Evolutionary conservation across 2,797 vertebrate genomes (phyloP), one percentile per base, ranked within the genome.

Genomic region (Discoglossus pictus): DNA sequence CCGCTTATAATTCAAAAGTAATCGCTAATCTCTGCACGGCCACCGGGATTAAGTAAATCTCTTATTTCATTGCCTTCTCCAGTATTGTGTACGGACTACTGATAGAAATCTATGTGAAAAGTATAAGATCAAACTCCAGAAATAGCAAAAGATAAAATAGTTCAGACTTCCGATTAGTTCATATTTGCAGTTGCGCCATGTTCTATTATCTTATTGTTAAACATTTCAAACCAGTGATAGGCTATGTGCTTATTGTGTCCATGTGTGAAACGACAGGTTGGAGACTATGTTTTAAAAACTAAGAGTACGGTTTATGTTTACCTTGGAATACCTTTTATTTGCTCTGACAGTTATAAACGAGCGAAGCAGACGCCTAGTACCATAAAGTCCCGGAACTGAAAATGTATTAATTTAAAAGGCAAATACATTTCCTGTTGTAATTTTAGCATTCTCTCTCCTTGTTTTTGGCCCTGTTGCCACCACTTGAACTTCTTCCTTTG

Each of bases 381-480:
- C 31, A 44, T 47, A 16, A 35, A 20, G 35, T 54, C 38, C 61
- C 38, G 46, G 61, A 58, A 64, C 35, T 59, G 11, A 56, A 58
- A 43, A 16, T 38, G 42, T 38, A 61, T 52, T 68, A 11, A 43
- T 38, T 68, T 61, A 53, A 61, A 68, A 54, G 48, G 47, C 56
- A 61, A 61, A 53, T 68, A 36, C 27, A 16, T 61, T 53, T 68
- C 56, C 48, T 61, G 56, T 35, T 44, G 56, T 61, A 52, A 53
- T 61, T 68, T 68, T 61, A 61, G 48, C 40, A 61, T 53, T 46
- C 60, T 24, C 20, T 21, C 15, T 44, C 42, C 38, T n/a, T 31
- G 31, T 55, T 54, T 31, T 13, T 48, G 48, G 13, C n/a, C n/a
- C n/a, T n/a, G n/a, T 35, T 44, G 8, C 42, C 43, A 36, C n/a